These are phyloP conservation scores for Bujurquina vittata DNA, from an alignment of 2,113 vertebrate genomes.

Conservation along the genomic window DNA sequence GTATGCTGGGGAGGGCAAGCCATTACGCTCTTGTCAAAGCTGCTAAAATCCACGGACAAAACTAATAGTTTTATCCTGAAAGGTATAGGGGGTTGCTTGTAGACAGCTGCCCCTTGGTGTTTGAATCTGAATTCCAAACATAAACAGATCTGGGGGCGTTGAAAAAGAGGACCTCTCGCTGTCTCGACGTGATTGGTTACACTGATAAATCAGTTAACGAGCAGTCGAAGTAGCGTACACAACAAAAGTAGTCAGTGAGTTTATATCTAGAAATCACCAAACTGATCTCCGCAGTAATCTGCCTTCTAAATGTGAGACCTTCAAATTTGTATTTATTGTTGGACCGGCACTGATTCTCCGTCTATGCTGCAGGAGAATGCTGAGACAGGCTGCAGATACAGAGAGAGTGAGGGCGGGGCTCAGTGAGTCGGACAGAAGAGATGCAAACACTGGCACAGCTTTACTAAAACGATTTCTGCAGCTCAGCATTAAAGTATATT, in stretches of 20 bases:
- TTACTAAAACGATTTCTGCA: not conserved
- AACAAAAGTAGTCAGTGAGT: not conserved
- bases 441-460: not conserved
- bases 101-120: not conserved
- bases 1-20: accelerated
- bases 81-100: not conserved
- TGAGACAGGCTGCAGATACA: not conserved
- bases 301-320: not conserved
- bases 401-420: not conserved
- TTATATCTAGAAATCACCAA: not conserved
- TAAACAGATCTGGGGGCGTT: too few species aligned
- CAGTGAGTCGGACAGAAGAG: not conserved
- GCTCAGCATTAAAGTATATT: not conserved
- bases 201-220: not conserved
- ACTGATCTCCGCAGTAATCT: not conserved
- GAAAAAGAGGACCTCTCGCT: not conserved
- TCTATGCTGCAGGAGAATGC: not conserved
- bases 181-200: not conserved
- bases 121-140: not conserved
- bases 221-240: not conserved
- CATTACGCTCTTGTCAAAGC: not conserved
- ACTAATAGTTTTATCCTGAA: not conserved
- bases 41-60: not conserved
- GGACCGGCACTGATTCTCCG: not conserved
- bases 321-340: not conserved